phyloP scores from a whole-genome alignment of 2,797 vertebrate species.

The Cetoscarus ocellatus region DNA sequence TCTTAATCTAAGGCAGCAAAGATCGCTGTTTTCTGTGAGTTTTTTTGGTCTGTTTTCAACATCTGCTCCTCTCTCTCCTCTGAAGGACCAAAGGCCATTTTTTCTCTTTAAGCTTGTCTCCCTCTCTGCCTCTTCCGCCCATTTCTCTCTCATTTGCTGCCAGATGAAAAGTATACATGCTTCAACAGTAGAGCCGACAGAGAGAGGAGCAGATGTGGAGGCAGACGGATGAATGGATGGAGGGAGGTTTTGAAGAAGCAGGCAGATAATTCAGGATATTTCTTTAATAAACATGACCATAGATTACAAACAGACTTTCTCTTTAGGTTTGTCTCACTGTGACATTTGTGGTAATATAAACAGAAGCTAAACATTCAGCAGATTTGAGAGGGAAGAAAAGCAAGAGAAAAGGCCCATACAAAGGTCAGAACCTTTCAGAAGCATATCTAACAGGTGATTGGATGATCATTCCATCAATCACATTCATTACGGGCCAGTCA shows the following conservation, averaged over 20 bases:
- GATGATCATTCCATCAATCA: too few species aligned
- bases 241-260: constrained; percentile 48
- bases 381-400: constrained; percentile 35
- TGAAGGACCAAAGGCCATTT: constrained; percentile 55
- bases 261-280: constrained; percentile 46
- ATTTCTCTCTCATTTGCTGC: constrained; percentile 66
- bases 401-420: neutral
- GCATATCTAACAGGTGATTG: too few species aligned
- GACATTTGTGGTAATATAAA: constrained; percentile 65
- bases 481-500: too few species aligned
- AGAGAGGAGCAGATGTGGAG: constrained; percentile 64
- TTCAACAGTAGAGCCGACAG: constrained; percentile 23
- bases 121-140: constrained; percentile 36
- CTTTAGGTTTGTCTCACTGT: constrained; percentile 48
- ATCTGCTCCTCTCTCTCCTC: constrained; percentile 66
- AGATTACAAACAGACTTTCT: constrained; percentile 66
- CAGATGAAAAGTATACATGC: constrained; percentile 68
- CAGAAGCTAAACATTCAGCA: constrained; percentile 74
- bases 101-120: constrained; percentile 30
- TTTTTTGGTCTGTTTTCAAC: constrained; percentile 44
- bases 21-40: constrained; percentile 43
- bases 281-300: constrained; percentile 68
- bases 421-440: too few species aligned
- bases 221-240: constrained; percentile 66
- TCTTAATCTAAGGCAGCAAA: constrained; percentile 55